Base-by-base conservation (phyloP, 2,797 vertebrate species). In the Furcifer pardalis region DNA sequence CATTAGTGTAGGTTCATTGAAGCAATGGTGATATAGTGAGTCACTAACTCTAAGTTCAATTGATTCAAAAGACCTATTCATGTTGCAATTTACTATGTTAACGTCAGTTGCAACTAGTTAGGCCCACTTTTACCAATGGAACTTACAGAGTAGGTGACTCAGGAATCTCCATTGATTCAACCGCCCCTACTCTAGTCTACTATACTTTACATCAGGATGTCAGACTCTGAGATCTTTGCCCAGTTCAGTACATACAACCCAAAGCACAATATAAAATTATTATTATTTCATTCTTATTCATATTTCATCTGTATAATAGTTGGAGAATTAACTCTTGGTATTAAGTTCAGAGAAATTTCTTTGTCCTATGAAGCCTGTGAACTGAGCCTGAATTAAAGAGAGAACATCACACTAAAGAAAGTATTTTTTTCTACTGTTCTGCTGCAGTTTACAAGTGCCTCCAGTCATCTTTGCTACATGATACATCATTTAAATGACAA, bases 381-480 rank as follows among this genome's bases (percentile, higher is more conserved):
- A 86, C 74, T 74, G 82, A 88, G 81, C 0, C 0, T 37, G 84
- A 77, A 91, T 86, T 84, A 59, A 77, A 81, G 32, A 40, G 40
- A 13, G 37, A 7, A 21, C 88, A 81, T n/a, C 69, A 60, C 83
- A 89, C 86, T 32, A 84, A 30, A 83, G 84, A 81, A 90, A 92
- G 66, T 32, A 85, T 83, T 79, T 77, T 82, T 87, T 78, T 9
- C 32, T 27, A 23, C 56, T 71, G 44, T 66, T 87, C 89, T 0
- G 73, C 88, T 88, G 86, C 78, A 75, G 87, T 85, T 77, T 85
- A 72, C 90, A 83, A 84, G 87, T 59, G 86, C 85, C 88, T 88
- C 79, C 82, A 90, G 88, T 90, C 90, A 86, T 84, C 91, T 81
- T 89, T 89, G 82, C 80, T 85, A 82, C 80, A 89, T 84, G 82